These are phyloP conservation scores for Zoanthus sansibaricus DNA, from an alignment of 92 coral and sea anemone species.

Conservation along the genomic window DNA sequence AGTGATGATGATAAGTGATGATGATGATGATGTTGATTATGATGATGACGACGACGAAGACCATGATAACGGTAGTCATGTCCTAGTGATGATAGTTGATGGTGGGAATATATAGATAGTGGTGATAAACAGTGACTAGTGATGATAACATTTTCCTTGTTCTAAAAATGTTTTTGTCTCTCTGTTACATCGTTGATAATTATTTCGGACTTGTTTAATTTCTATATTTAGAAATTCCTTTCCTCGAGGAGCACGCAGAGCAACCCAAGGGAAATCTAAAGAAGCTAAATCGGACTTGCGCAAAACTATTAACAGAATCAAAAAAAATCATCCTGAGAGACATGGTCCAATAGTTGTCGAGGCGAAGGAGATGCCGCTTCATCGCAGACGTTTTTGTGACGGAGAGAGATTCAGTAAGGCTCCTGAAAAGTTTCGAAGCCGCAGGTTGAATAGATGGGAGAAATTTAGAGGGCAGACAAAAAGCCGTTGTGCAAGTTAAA, in stretches of 20 bases:
- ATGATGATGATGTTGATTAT: neutral
- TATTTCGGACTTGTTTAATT: neutral
- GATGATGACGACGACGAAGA: neutral
- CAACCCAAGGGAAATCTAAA: neutral
- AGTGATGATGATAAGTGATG: no score
- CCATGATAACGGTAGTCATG: neutral
- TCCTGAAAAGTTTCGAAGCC: neutral
- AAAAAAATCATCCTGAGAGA: constrained; percentile 29
- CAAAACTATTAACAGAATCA: constrained; percentile 19
- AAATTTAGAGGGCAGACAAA: constrained; percentile 1
- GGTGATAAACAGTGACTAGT: neutral
- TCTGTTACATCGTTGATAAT: neutral
- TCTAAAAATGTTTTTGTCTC: no score
- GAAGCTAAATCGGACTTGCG: constrained; percentile 5
- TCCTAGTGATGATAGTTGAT: neutral
- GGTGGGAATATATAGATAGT: neutral
- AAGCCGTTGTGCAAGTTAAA: neutral
- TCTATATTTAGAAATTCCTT: neutral
- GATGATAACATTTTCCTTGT: neutral
- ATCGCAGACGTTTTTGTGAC: neutral
- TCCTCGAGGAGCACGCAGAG: neutral
- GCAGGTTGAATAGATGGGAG: neutral
- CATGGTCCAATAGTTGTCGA: constrained; percentile 23
- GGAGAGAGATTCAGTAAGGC: neutral
- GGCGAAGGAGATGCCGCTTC: constrained; percentile 9